Percentiles rank a stretch among this genome's conserved stretches.
Evolutionary conservation across 2,888 invertebrate species (phyloP).

Genomic region (Agonopterix subpropinquella): DNA sequence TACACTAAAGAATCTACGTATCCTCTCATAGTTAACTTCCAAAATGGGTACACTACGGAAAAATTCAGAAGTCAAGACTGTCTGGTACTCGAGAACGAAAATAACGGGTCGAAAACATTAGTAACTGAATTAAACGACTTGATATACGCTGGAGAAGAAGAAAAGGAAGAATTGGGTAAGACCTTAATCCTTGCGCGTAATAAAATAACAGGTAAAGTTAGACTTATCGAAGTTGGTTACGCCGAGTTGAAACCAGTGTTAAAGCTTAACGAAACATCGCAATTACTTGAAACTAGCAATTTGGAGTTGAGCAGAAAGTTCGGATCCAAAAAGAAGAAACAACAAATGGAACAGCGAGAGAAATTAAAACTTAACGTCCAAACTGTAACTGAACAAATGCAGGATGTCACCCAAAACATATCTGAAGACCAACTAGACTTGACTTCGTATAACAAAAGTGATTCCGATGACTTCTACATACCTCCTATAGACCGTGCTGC

Average conservation of each 20-base stretch:
- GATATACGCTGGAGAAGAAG: slow-evolving; percentile 50
- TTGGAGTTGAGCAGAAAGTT: slow-evolving; percentile 76
- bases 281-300: slow-evolving; percentile 35
- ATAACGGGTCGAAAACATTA: slow-evolving; percentile 27
- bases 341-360: slow-evolving; percentile 76
- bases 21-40: slow-evolving; percentile 46
- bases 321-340: slow-evolving; percentile 78
- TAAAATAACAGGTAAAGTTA: slow-evolving; percentile 48
- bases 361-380: slow-evolving; percentile 75
- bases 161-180: slow-evolving; percentile 34
- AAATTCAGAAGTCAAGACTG: slow-evolving; percentile 34
- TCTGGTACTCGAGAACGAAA: slow-evolving; percentile 29
- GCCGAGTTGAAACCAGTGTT: slow-evolving; percentile 42
- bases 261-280: slow-evolving; percentile 24
- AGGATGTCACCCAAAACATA: slow-evolving; percentile 62
- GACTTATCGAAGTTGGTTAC: slow-evolving; percentile 43
- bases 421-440: slow-evolving; percentile 47
- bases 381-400: slow-evolving; percentile 74
- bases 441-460: slow-evolving; percentile 37
- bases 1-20: slow-evolving; percentile 30
- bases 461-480: slow-evolving; percentile 59
- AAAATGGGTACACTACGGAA: slow-evolving; percentile 51
- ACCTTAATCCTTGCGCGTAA: slow-evolving; percentile 47
- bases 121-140: slow-evolving; percentile 34
- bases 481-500: slow-evolving; percentile 71